Conservation (phyloP, 1,140 invertebrate genomes). For the Oscheius sp. region DNA sequence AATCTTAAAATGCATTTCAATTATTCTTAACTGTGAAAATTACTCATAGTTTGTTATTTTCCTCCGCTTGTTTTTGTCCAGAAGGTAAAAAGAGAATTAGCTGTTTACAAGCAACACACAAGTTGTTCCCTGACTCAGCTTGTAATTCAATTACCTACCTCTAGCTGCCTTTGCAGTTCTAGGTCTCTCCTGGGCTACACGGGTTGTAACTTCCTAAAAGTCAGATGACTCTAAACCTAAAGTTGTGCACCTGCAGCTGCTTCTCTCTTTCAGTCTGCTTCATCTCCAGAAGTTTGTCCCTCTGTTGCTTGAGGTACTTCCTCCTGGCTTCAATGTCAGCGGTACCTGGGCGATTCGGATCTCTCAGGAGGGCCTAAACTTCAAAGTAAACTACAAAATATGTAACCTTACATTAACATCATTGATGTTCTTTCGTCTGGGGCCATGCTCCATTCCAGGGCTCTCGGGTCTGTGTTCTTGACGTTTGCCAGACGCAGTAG, state of each 20-base stretch:
- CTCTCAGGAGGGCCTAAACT: slow-evolving; percentile 77
- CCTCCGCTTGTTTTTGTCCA: no score
- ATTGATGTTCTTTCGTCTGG: slow-evolving; percentile 16
- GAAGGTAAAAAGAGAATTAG: no score
- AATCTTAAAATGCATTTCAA: no score
- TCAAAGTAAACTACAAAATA: slow-evolving; percentile 3
- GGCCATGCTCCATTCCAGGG: slow-evolving; percentile 54
- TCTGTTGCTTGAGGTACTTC: slow-evolving; percentile 78
- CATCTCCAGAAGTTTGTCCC: slow-evolving; percentile 81
- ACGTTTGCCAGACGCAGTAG: background rate
- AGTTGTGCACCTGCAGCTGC: slow-evolving; percentile 65
- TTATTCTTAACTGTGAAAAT: no score
- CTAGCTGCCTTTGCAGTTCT: slow-evolving; percentile 42
- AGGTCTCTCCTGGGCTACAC: slow-evolving; percentile 27
- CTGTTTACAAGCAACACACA: no score
- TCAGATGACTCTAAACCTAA: background rate
- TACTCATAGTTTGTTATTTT: no score
- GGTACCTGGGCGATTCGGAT: slow-evolving; percentile 67
- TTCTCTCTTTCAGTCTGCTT: slow-evolving; percentile 81
- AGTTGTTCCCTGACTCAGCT: background rate
- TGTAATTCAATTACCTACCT: background rate
- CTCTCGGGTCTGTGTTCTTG: background rate
- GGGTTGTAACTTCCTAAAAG: slow-evolving; percentile 4
- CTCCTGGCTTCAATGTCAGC: slow-evolving; percentile 77
- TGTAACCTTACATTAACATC: slow-evolving; percentile 10